Evolutionary conservation across 2,888 invertebrate genomes (phyloP), one percentile per base, ranked within the genome.

Genomic region (Agriopis marginaria): DNA sequence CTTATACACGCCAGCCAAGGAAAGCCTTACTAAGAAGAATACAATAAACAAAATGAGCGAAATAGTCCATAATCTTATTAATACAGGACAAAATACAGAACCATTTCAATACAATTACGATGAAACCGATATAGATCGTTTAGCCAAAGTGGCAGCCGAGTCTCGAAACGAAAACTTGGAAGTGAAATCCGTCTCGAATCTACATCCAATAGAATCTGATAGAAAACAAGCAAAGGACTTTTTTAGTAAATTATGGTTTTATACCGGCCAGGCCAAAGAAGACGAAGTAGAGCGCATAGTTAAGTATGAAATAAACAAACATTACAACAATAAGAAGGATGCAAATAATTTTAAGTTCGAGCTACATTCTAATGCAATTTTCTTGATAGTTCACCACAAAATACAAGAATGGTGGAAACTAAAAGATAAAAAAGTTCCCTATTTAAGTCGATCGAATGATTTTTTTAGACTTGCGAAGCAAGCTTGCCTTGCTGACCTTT

Each of bases 1-100:
- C 54, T 73, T 85, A 17, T 85, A 82, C 63, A 85, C 85, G 6
- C 78, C 84, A 4, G 76, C 77, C 6, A 79, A 78, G 51, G 78
- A 82, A 32, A 23, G 2, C 7, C 12, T 58, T 32, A 45, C 4
- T 23, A 58, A 23, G 42, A 58, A 58, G 23, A 45, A 0, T n/a
- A 23, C 23, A 1, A n/a, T 9, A 58, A 45, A 58, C 4, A 44
- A 72, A 40, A 47, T 79, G 40, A 76, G 59, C 59, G 14, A 42
- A 14, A 80, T 79, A 66, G 63, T 82, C 6, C 73, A 82, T 65
- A 47, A 75, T 49, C 67, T 83, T 42, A 77, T 85, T 47, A 63
- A 70, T 53, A 84, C 84, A n/a, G 65, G 70, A 0, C 49, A 71
- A 7, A 65, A 32, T 11, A 49, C 70, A 44, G 75, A 74, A 6